Base-by-base conservation (phyloP, 2,888 invertebrate genomes). In the Andrena hattorfiana region DNA sequence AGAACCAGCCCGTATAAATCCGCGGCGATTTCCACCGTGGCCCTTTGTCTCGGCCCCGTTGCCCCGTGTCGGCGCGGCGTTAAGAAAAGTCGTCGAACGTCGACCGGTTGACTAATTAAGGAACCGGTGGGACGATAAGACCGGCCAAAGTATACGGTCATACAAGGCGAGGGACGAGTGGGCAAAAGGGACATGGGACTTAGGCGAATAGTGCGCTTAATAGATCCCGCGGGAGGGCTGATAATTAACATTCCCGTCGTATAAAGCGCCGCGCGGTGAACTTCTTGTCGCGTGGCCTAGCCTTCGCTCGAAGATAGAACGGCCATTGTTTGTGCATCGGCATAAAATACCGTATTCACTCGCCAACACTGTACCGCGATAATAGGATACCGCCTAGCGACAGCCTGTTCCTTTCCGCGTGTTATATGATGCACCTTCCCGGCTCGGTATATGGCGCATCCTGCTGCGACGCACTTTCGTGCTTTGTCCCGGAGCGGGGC, bases 211-310 rank as follows among this genome's bases (percentile, higher is more conserved):
- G 75, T 66, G 70, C 85, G 81, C 84, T 87, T 86, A 87, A 87
- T 87, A 85, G 84, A 80, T 87, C 84, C 80, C 71, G 78, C 81
- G 69, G 83, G 64, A 80, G 85, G 80, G 81, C 80, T 30, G 87
- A 83, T 83, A 87, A 88, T 88, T 87, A 87, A 86, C 86, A 82
- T 84, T 83, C 84, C 76, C 81, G 75, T 85, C 81, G 80, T 77
- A 83, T 81, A 85, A 77, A 77, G 69, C 79, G 79, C 64, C 64
- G 66, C 64, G 56, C 69, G 69, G 82, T 70, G 72, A 78, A 83
- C 74, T 84, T 84, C 79, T 84, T 84, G 84, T 84, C 84, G 84
- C 84, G 83, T 78, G 84, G 83, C 83, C 84, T 83, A 79, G 79
- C 78, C 70, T 73, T 74, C 63, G 64, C 6, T 67, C 62, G 76